phyloP scores from a whole-genome alignment of 92 coral and sea anemone genomes.

The Phenganax stokvisi region DNA sequence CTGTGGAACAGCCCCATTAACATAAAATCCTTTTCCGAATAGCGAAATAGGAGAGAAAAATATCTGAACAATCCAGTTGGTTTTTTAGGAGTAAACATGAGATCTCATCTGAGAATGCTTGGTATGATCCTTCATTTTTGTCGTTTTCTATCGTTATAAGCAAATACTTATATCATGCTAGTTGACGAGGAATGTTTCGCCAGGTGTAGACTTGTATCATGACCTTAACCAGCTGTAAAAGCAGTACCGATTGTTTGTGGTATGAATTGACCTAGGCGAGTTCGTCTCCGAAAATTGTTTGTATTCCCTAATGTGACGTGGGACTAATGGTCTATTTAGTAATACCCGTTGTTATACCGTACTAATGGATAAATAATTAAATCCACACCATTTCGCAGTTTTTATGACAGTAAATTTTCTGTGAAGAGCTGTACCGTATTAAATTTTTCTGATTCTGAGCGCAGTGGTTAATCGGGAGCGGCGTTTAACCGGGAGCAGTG shows the following conservation, averaged over 20 bases:
- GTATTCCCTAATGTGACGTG: neutral
- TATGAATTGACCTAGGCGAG: neutral
- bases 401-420: no score
- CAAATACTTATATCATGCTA: neutral
- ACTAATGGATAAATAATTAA: no score
- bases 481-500: no score
- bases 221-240: constrained; percentile 10
- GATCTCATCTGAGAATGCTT: neutral
- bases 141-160: constrained; percentile 12
- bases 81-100: neutral
- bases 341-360: no score
- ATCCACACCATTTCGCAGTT: no score
- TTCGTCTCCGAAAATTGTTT: neutral
- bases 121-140: constrained; percentile 5
- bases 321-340: neutral
- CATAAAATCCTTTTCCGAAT: neutral
- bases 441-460: no score
- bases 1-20: neutral
- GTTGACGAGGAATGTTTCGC: neutral
- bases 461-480: no score
- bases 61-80: neutral
- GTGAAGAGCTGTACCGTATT: no score
- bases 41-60: neutral
- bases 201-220: neutral
- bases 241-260: neutral